Percentiles rank a stretch among this genome's conserved stretches.
phyloP scores from a whole-genome alignment of 1,140 invertebrate genomes.

The Hycleus phaleratus region DNA sequence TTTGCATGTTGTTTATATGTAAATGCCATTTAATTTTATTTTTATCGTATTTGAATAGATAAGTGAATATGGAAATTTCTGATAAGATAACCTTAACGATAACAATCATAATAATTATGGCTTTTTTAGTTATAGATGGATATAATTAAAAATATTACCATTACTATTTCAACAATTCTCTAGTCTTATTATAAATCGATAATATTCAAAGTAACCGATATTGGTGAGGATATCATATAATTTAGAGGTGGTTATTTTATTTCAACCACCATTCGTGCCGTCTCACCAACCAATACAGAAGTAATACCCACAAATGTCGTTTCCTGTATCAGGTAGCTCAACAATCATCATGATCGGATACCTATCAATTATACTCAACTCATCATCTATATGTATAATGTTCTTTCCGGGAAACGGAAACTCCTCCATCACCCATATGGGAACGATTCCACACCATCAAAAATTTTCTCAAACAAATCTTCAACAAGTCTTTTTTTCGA shows the following conservation, averaged over 20 bases:
- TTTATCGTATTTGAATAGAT: constrained; percentile 16
- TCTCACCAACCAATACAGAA: constrained; percentile 2
- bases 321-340: constrained; percentile 13
- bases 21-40: constrained; percentile 14
- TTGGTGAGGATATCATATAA: no score
- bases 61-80: constrained; percentile 14
- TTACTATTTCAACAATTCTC: no score
- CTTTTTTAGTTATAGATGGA: no score
- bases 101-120: no score
- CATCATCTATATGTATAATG: no score
- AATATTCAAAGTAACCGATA: no score
- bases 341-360: constrained; percentile 15
- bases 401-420: constrained; percentile 12
- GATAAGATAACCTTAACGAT: constrained; percentile 8
- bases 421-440: not conserved
- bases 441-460: not conserved
- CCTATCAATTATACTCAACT: constrained; percentile 11
- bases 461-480: not conserved
- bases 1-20: constrained; percentile 16
- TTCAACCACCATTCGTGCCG: no score
- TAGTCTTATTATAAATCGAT: no score
- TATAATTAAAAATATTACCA: no score
- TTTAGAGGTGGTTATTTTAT: no score
- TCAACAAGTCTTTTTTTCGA: constrained; percentile 1
- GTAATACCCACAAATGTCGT: constrained; percentile 13